phyloP scores from a whole-genome alignment of 2,888 invertebrate species.

The Netelia melanura region DNA sequence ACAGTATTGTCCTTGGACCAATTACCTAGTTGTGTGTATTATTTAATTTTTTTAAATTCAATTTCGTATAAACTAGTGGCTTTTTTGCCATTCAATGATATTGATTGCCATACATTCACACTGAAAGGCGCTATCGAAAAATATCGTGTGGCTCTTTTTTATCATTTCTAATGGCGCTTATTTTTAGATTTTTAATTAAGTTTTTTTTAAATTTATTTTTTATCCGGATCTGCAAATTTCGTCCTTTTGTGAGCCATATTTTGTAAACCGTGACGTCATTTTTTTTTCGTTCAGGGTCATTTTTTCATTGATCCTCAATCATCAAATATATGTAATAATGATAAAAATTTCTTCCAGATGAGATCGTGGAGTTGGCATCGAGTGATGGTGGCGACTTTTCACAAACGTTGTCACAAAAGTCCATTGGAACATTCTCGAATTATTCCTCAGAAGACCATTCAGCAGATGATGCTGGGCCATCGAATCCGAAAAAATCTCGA shows the following conservation, averaged over 20 bases:
- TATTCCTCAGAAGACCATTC: slow-evolving; percentile 39
- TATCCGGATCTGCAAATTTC: slow-evolving; percentile 42
- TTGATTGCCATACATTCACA: background rate
- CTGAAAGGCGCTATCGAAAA: too few species aligned
- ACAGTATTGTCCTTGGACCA: too few species aligned
- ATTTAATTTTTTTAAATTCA: slow-evolving; percentile 1
- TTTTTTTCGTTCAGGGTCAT: slow-evolving; percentile 32
- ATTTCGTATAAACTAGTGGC: background rate
- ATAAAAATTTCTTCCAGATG: slow-evolving; percentile 41
- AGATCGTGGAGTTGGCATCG: slow-evolving; percentile 42
- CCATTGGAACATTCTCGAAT: slow-evolving; percentile 42
- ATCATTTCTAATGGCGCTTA: background rate
- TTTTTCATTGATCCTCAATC: slow-evolving; percentile 39
- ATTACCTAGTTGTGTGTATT: too few species aligned
- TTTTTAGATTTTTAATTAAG: background rate
- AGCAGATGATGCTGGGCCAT: slow-evolving; percentile 46
- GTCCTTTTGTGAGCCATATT: slow-evolving; percentile 49
- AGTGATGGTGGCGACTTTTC: slow-evolving; percentile 40
- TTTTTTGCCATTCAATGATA: too few species aligned
- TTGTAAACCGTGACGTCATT: slow-evolving; percentile 44
- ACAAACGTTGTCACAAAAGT: slow-evolving; percentile 46
- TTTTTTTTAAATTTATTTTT: slow-evolving; percentile 37
- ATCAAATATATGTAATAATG: slow-evolving; percentile 29
- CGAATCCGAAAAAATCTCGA: slow-evolving; percentile 46
- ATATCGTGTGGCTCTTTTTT: too few species aligned